Evolutionary conservation across 2,888 invertebrate genomes (phyloP).

Genomic region (Drosophila merina): DNA sequence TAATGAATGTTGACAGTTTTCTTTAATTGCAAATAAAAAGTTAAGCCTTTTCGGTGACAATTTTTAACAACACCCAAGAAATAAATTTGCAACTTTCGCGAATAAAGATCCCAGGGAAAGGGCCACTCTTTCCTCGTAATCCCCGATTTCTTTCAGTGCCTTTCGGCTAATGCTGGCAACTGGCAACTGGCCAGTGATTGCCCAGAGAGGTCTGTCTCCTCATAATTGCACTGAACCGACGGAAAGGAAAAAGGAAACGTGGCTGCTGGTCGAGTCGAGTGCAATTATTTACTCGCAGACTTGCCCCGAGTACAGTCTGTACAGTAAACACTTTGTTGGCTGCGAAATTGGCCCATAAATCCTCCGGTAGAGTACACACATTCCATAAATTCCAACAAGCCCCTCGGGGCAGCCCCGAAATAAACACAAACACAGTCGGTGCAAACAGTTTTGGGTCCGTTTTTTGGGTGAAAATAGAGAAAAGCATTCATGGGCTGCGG

Average conservation of each 20-base stretch:
- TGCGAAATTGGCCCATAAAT: constrained; percentile 34
- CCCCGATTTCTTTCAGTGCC: background rate
- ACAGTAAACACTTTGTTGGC: constrained; percentile 14
- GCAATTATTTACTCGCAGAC: background rate
- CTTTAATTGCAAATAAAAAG: background rate
- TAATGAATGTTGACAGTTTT: background rate
- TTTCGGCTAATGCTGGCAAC: background rate
- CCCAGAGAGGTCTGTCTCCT: background rate
- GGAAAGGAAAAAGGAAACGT: constrained; percentile 44
- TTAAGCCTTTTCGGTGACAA: background rate
- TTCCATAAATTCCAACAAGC: constrained; percentile 46
- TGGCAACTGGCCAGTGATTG: constrained; percentile 12
- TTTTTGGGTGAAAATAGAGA: constrained; percentile 65
- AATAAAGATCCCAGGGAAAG: background rate
- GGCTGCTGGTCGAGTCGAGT: constrained; percentile 14
- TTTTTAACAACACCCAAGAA: background rate
- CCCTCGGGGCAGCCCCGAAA: constrained; percentile 13
- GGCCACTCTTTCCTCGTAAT: background rate
- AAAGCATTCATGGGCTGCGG: constrained; percentile 56
- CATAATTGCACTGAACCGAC: constrained; percentile 29
- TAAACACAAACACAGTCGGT: constrained; percentile 12
- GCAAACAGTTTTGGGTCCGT: constrained; percentile 35
- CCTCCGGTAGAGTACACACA: constrained; percentile 21
- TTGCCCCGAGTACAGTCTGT: background rate
- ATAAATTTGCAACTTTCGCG: background rate